phyloP scores from a whole-genome alignment of 2,113 vertebrate genomes.

The Hepsetus odoe region DNA sequence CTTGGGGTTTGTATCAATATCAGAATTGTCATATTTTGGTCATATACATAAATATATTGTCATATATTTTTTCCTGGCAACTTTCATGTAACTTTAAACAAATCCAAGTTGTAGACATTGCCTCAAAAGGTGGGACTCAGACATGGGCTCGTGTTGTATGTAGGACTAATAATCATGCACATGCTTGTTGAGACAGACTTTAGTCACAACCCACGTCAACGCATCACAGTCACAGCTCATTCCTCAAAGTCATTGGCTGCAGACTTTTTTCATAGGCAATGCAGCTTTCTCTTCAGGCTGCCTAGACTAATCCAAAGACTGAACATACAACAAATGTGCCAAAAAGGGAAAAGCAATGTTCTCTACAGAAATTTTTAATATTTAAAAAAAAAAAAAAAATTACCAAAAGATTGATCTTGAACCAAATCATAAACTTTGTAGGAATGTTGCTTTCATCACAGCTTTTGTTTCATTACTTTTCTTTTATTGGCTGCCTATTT shows the following conservation, averaged over 20 bases:
- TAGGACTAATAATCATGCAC: conserved; percentile 18
- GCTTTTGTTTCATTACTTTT: too few species aligned
- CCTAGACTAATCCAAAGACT: neutral
- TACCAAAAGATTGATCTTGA: too few species aligned
- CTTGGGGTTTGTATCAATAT: too few species aligned
- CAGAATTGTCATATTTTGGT: too few species aligned
- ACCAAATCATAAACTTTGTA: too few species aligned
- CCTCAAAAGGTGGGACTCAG: conserved; percentile 32
- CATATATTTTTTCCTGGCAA: conserved; percentile 1
- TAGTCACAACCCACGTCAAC: neutral
- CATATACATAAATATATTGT: too few species aligned
- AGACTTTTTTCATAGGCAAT: neutral
- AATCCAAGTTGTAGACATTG: conserved; percentile 18
- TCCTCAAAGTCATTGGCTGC: neutral
- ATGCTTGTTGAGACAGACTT: conserved; percentile 1
- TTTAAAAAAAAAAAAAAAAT: too few species aligned
- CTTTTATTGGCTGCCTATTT: too few species aligned
- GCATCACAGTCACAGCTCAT: neutral
- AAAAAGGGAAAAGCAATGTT: too few species aligned
- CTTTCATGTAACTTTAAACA: conserved; percentile 4
- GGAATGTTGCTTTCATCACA: too few species aligned
- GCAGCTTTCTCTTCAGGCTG: neutral
- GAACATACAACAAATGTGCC: too few species aligned
- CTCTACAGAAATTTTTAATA: too few species aligned
- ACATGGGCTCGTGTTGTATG: conserved; percentile 23